Base-by-base conservation (phyloP, 2,888 invertebrate species). In the Drosophila basisetae region DNA sequence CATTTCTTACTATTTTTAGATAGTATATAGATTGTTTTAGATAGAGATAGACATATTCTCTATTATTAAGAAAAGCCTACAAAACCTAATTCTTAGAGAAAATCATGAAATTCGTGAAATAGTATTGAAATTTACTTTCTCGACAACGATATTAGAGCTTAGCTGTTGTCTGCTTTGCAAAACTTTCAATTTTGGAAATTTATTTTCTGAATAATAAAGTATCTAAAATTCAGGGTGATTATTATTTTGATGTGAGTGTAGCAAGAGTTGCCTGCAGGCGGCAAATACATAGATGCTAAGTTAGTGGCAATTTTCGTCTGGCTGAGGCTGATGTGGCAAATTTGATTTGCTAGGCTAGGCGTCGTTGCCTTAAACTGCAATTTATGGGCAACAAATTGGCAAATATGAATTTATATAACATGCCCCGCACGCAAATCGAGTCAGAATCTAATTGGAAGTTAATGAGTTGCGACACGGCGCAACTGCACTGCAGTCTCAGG, bases 361-460 rank as follows among this genome's bases (percentile, higher is more conserved):
- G 41, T 31, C 43, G 18, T 54, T 33, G 47, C 52, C 63, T 52
- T 64, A 90, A 87, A 90, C 86, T 89, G 89, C 84, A 90, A 87
- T 89, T 89, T 90, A 78, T 84, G 64, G 67, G 73, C 76, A 64
- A 68, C 89, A 86, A 89, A 86, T 86, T 90, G 89, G 78, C 68
- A 78, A 75, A 66, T 43, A 25, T 31, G 60, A 71, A 69, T 67
- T 64, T 60, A 65, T 60, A 65, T 31, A 53, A 43, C 59, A 68
- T 56, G 56, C 28, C 55, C 39, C 39, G 39, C 37, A 61, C 61
- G 64, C 72, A 76, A 80, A 56, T 76, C 73, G 58, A 78, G 63
- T 75, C 65, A 68, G 62, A 80, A 83, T 69, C 66, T 86, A 90
- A 86, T 86, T 89, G 80, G 64, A 74, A 82, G 68, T 82, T 87